Evolutionary conservation across 2,888 invertebrate genomes (phyloP).

Genomic region (Cephonodes hylas): DNA sequence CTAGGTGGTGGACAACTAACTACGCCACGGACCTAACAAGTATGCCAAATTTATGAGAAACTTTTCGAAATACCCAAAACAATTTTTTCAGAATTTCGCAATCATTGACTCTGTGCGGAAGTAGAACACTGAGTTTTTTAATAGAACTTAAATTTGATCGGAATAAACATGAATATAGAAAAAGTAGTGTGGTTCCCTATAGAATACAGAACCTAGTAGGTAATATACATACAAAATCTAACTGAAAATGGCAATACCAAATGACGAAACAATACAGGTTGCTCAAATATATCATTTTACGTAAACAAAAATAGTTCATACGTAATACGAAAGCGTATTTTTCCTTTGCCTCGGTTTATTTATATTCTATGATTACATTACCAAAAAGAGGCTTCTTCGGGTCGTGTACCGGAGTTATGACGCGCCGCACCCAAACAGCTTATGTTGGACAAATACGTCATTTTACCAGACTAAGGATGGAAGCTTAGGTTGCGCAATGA

Average conservation of each 20-base stretch:
- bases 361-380: slow-evolving; percentile 10
- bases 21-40: too few species aligned
- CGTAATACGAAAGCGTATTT: not conserved
- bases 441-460: not conserved
- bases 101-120: too few species aligned
- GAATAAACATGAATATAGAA: too few species aligned
- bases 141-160: too few species aligned
- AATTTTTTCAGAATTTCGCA: too few species aligned
- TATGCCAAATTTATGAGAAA: too few species aligned
- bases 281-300: not conserved
- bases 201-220: not conserved
- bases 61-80: too few species aligned
- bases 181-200: not conserved
- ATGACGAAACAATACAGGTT: not conserved
- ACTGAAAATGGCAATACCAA: not conserved
- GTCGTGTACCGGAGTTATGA: not conserved
- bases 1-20: too few species aligned
- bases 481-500: not conserved
- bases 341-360: slow-evolving; percentile 2
- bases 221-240: not conserved
- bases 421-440: not conserved
- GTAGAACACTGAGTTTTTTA: too few species aligned
- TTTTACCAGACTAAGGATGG: not conserved
- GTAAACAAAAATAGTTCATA: slow-evolving; percentile 3
- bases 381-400: not conserved